Evolutionary conservation across 2,888 invertebrate genomes (phyloP), one percentile per base, ranked within the genome.

Genomic region (Disparrhopalites patrizii): DNA sequence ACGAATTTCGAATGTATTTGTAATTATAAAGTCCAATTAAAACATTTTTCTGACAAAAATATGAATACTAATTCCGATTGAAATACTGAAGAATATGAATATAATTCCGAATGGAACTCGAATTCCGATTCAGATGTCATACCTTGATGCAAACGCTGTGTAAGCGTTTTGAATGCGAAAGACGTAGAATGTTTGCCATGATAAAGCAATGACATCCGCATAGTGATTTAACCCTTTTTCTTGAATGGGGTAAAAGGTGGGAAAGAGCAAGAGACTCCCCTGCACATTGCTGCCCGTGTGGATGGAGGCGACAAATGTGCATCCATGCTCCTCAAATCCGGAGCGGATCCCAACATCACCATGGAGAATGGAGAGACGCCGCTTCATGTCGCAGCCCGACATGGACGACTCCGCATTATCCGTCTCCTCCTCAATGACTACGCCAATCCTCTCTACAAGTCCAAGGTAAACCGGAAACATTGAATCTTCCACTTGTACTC

Each of bases 311-410:
- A 93, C 77, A 86, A 89, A 76, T 98, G 98, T 80, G 97, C 96
- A 3, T 85, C 97, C 74, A 97, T 99, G 96, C 82, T 99, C 70
- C 82, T 99, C 38, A 99, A 99, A 80, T 96, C 96, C 2, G 99
- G 99, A 0, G 98, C 98, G 8, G 91, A 94, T 67, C 93, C 97
- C 0, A 98, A 99, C 81, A 86, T 96, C 69, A 87, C 89, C 2
- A 96, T 95, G 67, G 93, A 94, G 79, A 95, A 97, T 79, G 96
- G 97, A 1, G 92, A 96, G 81, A 97, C 97, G 0, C 94, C 98
- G 0, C 89, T 98, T 3, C 99, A 69, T 27, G 68, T 69, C 20
- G 94, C 98, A 0, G 93, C 97, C 0, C 86, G 91, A 74, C 87
- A 90, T 77, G 99, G 98, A 0, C 95, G 96, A 79, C 81, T 94